Base-by-base conservation (phyloP, 2,797 vertebrate species). In the Cottoperca gobio region DNA sequence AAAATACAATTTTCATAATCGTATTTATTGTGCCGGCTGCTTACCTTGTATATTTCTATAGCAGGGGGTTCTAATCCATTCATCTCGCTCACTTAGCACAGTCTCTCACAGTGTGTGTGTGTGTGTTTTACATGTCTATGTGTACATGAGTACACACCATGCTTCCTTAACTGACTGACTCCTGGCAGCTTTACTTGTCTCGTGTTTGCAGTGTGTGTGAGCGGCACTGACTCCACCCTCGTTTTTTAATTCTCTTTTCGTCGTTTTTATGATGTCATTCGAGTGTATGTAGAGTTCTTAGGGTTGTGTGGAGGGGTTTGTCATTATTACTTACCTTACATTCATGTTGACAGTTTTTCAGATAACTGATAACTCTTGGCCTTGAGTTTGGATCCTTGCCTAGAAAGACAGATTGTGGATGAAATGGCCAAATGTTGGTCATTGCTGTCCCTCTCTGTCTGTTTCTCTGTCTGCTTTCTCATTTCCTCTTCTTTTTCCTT, bases 51-150 rank as follows among this genome's bases (percentile, higher is more conserved):
- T 28, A 8, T 52, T 31, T 62, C 50, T 33, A 13, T 0, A 7
- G 73, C 26, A 42, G 79, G 72, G 65, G 66, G 39, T 55, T 62
- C 50, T 82, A 84, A 87, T 87, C 88, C 83, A 62, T 53, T 87
- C 57, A 86, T 84, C 76, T 72, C 66, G 45, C 39, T 86, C 76
- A 81, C 55, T 62, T 78, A 70, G 67, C 78, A 78, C 78, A 71
- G 73, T 33, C 31, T 33, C 7, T 33, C 33, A 16, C 46, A 53
- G 53, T 23, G 1, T 39, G 43, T 54, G 55, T 60, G 14, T 59
- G 13, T 59, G 24, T 33, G 33, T 70, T 39, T 45, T n/a, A 33
- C 19, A 26, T 61, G 55, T 66, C 35, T 35, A 17, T 39, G 24
- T 70, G 68, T 53, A 8, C 23, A 1, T 55, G 58, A 71, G 46